Evolutionary conservation across 2,888 invertebrate species (phyloP).

Genomic region (Scaptomyza reducta): DNA sequence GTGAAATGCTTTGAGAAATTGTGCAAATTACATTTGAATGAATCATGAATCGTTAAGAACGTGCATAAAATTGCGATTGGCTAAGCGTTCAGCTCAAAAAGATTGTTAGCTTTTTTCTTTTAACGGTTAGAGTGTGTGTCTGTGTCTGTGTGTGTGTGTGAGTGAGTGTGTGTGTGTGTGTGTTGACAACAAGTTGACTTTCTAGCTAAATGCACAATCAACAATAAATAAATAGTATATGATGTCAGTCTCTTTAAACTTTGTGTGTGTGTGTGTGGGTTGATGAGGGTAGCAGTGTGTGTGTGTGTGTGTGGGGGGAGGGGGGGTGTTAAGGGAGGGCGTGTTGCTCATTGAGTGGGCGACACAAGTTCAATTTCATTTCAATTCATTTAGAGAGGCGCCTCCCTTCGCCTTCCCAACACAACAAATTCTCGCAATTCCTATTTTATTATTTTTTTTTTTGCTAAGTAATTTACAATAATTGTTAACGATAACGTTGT

Average conservation of each 20-base stretch:
- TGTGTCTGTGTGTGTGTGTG: constrained; percentile 26
- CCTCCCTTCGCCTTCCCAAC: constrained; percentile 25
- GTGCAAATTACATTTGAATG: constrained; percentile 14
- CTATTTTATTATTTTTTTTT: constrained; percentile 20
- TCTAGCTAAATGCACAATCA: constrained; percentile 60
- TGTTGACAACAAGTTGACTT: constrained; percentile 54
- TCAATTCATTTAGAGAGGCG: constrained; percentile 48
- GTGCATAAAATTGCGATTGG: constrained; percentile 41
- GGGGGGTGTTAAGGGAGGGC: neutral
- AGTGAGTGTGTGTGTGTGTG: neutral
- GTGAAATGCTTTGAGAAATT: constrained; percentile 20
- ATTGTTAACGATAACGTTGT: constrained; percentile 64
- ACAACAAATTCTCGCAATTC: neutral
- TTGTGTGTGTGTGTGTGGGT: constrained; percentile 4
- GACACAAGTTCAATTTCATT: constrained; percentile 71
- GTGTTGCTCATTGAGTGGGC: constrained; percentile 57
- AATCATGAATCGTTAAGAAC: constrained; percentile 35
- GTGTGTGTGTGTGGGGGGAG: neutral
- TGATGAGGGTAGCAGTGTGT: neutral
- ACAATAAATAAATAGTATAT: constrained; percentile 63
- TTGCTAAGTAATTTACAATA: constrained; percentile 72
- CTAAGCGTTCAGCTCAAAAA: constrained; percentile 13
- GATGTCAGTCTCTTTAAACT: constrained; percentile 66
- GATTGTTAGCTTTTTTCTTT: constrained; percentile 1
- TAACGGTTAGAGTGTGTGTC: constrained; percentile 58